Evolutionary conservation across 2,113 vertebrate species (phyloP).

Genomic region (Equus przewalskii): DNA sequence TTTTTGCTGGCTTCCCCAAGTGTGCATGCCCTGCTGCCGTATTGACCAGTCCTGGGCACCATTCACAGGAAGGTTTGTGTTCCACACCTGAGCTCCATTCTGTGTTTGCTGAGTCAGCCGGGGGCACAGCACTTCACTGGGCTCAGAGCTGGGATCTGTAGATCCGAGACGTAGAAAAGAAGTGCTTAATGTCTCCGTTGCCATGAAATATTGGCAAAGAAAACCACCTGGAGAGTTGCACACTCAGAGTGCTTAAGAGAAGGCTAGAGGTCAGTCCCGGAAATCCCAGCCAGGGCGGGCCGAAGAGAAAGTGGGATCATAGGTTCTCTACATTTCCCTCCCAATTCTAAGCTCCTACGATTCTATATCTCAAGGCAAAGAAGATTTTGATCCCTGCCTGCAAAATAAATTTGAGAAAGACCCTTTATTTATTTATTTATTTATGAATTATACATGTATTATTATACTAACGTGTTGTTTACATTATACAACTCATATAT

Average conservation of each 20-base stretch:
- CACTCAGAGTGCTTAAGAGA: background rate
- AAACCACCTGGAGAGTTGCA: background rate
- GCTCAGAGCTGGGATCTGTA: background rate
- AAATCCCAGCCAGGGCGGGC: background rate
- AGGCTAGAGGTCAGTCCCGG: background rate
- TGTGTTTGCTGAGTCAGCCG: background rate
- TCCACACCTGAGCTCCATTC: too few relatives aligned
- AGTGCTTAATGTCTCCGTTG: background rate
- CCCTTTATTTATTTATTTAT: background rate
- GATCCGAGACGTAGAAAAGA: background rate
- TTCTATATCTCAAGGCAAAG: background rate
- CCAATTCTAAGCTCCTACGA: background rate
- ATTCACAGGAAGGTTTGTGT: background rate
- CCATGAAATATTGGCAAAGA: background rate
- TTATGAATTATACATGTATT: background rate
- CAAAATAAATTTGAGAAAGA: slow-evolving; percentile 49
- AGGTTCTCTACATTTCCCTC: background rate
- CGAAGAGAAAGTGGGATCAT: background rate
- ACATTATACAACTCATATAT: background rate
- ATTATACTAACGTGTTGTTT: background rate
- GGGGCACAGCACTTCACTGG: background rate
- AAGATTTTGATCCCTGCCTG: background rate
- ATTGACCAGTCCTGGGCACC: background rate
- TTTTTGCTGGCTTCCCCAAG: background rate
- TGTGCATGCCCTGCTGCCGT: rapidly evolving